Percentiles rank a stretch among this genome's conserved stretches.
Conservation (phyloP, 2,888 invertebrate genomes). For the Pristionchus arcanus region DNA sequence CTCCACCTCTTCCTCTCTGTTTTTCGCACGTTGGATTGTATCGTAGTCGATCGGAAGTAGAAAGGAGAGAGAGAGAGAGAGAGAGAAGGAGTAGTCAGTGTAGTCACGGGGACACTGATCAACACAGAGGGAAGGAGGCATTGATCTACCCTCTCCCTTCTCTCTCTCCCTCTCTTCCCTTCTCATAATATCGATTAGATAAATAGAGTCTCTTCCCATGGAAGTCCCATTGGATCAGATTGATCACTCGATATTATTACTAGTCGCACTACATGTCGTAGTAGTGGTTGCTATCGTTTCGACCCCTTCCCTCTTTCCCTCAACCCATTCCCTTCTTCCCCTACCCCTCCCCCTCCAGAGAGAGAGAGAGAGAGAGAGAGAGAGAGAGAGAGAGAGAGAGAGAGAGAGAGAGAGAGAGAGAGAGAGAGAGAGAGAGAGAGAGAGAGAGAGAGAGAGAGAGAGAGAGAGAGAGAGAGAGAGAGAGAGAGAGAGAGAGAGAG, state of each 20-base stretch:
- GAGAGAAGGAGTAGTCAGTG: constrained; percentile 12
- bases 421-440: too few species aligned
- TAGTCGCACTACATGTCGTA: not conserved
- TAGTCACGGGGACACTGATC: constrained; percentile 41
- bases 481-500: too few species aligned
- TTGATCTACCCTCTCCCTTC: constrained; percentile 11
- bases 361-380: too few species aligned
- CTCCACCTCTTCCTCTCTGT: constrained; percentile 5
- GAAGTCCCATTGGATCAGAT: not conserved
- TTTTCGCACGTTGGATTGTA: constrained; percentile 45
- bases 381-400: too few species aligned
- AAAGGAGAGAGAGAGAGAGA: not conserved
- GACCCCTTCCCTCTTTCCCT: not conserved
- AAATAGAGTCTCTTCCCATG: not conserved
- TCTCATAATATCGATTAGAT: constrained; percentile 15
- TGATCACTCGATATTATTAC: not conserved
- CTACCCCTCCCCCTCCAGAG: not conserved
- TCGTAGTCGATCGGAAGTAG: constrained; percentile 34
- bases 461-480: too few species aligned
- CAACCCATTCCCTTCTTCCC: not conserved
- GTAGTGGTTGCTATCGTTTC: not conserved
- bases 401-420: too few species aligned
- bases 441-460: too few species aligned
- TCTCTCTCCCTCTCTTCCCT: not conserved
- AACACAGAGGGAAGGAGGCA: not conserved